A percentile compares a stretch with the other conserved stretches of the same genome.
phyloP scores from a whole-genome alignment of 2,888 invertebrate genomes.

The Trissolcus brochymenae region DNA sequence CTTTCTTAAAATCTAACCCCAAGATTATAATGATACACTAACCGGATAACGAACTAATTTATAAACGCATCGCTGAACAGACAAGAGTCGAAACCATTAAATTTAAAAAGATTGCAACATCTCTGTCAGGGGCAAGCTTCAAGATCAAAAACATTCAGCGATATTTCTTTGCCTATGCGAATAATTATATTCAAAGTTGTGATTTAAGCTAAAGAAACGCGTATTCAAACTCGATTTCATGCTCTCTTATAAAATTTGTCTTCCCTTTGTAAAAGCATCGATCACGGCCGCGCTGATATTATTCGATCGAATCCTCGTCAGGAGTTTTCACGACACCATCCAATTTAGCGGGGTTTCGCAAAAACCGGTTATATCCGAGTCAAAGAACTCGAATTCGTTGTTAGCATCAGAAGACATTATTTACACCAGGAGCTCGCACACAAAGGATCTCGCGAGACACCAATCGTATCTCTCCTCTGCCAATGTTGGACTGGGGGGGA shows the following conservation, averaged over 20 bases:
- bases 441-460: conserved; percentile 18
- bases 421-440: conserved; percentile 15
- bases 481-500: conserved; percentile 5
- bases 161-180: too few species aligned
- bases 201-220: not conserved
- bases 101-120: conserved; percentile 19
- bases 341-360: conserved; percentile 39
- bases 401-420: conserved; percentile 18
- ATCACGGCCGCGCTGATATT: conserved; percentile 24
- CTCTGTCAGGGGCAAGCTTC: not conserved
- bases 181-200: too few species aligned
- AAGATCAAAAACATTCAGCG: not conserved
- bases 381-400: conserved; percentile 40
- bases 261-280: conserved; percentile 10
- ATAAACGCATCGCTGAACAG: conserved; percentile 37
- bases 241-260: not conserved
- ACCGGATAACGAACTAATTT: conserved; percentile 17
- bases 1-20: conserved; percentile 7
- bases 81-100: conserved; percentile 39
- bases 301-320: conserved; percentile 27
- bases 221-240: not conserved
- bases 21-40: conserved; percentile 6
- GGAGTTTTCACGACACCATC: conserved; percentile 27
- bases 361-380: conserved; percentile 46
- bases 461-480: conserved; percentile 14